These are phyloP conservation scores for Agapornis canus DNA, from an alignment of 2,797 vertebrate genomes.

Conservation along the genomic window DNA sequence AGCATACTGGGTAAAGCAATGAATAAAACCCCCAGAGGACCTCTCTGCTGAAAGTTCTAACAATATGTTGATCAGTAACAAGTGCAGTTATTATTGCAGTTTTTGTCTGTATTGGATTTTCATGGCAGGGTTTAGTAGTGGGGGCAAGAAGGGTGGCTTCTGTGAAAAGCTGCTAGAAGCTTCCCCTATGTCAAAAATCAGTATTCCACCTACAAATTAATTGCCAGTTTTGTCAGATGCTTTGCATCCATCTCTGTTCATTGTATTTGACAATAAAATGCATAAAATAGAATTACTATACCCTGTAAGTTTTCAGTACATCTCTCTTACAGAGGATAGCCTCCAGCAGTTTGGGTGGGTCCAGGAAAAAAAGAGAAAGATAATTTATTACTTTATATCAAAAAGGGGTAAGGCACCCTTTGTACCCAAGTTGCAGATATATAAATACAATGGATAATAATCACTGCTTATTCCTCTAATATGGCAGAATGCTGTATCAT, in stretches of 20 bases:
- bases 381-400: not conserved
- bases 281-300: not conserved
- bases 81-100: not conserved
- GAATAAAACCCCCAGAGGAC: not conserved
- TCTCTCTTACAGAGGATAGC: constrained; percentile 15
- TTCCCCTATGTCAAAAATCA: not conserved
- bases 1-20: not conserved
- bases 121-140: rapidly evolving
- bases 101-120: not conserved
- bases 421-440: not conserved
- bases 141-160: not conserved
- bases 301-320: not conserved
- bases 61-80: not conserved
- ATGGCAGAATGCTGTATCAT: not conserved
- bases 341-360: constrained; percentile 19
- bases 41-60: not conserved
- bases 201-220: not conserved
- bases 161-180: not conserved
- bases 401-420: not conserved
- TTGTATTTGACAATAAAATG: not conserved
- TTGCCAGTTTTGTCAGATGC: not conserved
- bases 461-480: not conserved
- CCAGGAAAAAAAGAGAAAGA: not conserved
- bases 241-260: constrained; percentile 8
- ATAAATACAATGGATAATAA: not conserved